phyloP scores from a whole-genome alignment of 2,888 invertebrate species.

The Muschampia plurimacula region DNA sequence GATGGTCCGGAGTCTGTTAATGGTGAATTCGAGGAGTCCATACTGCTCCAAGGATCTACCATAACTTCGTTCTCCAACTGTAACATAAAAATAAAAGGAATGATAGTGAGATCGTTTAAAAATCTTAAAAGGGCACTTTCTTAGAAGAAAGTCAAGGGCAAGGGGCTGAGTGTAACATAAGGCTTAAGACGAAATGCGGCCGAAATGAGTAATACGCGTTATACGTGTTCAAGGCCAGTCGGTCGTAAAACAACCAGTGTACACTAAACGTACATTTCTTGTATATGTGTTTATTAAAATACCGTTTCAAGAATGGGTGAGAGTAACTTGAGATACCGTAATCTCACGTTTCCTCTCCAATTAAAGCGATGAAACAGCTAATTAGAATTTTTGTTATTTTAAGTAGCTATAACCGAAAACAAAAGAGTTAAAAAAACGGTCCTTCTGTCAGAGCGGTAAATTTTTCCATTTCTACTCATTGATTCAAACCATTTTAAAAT shows the following conservation, averaged over 20 bases:
- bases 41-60: constrained; percentile 85
- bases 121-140: constrained; percentile 46
- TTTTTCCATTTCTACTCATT: neutral
- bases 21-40: constrained; percentile 84
- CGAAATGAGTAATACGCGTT: constrained; percentile 58
- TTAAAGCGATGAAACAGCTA: constrained; percentile 25
- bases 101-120: constrained; percentile 41
- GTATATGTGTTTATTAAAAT: constrained; percentile 60
- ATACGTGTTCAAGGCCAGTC: constrained; percentile 66
- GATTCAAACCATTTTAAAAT: neutral
- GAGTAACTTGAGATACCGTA: constrained; percentile 37
- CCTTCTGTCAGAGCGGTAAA: neutral
- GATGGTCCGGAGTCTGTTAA: constrained; percentile 82
- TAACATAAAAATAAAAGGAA: constrained; percentile 61
- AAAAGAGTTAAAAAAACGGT: neutral
- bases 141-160: constrained; percentile 58
- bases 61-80: constrained; percentile 86
- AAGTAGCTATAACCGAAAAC: neutral
- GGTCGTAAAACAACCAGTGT: constrained; percentile 43
- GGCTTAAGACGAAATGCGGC: constrained; percentile 58
- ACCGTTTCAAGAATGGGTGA: constrained; percentile 46
- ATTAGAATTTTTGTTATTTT: constrained; percentile 22
- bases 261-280: constrained; percentile 41
- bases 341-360: constrained; percentile 25
- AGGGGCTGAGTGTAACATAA: constrained; percentile 56